Evolutionary conservation across 2,888 invertebrate species (phyloP).

Genomic region (Argyresthia goedartella): DNA sequence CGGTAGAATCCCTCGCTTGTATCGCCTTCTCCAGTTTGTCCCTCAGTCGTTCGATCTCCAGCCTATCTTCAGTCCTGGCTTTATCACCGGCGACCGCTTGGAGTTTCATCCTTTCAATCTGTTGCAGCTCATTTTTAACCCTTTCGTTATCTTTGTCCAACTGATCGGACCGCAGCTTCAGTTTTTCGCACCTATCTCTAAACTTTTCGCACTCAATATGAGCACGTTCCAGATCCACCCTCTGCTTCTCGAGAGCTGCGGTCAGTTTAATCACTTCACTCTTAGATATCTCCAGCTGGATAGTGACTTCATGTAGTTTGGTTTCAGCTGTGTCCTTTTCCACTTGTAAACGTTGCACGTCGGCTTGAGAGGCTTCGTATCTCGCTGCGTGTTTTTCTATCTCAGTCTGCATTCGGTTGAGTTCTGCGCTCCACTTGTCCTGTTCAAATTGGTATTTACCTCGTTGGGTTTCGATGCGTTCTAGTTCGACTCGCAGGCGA

Average conservation of each 20-base stretch:
- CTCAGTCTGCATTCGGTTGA: conserved; percentile 83
- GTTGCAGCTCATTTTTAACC: conserved; percentile 64
- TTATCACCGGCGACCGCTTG: conserved; percentile 77
- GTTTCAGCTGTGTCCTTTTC: conserved; percentile 79
- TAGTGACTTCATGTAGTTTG: conserved; percentile 80
- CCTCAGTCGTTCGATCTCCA: conserved; percentile 86
- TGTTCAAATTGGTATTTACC: conserved; percentile 72
- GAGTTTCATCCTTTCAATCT: conserved; percentile 82
- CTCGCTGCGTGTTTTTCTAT: conserved; percentile 82
- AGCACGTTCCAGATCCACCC: conserved; percentile 84
- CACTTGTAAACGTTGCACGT: conserved; percentile 76
- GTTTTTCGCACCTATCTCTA: conserved; percentile 87
- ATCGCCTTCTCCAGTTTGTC: conserved; percentile 90
- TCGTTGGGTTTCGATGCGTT: conserved; percentile 80
- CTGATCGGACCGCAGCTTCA: conserved; percentile 79
- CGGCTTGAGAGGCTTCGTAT: conserved; percentile 80
- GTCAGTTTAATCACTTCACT: conserved; percentile 82
- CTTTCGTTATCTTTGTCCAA: conserved; percentile 73
- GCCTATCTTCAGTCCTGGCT: conserved; percentile 75
- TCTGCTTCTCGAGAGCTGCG: conserved; percentile 83
- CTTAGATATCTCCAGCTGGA: conserved; percentile 85
- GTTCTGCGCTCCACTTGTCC: conserved; percentile 68
- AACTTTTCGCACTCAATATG: conserved; percentile 92
- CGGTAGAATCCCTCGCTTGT: conserved; percentile 84
- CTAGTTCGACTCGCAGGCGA: conserved; percentile 77